Evolutionary conservation across 2,888 invertebrate species (phyloP).

Genomic region (Mimas tiliae): DNA sequence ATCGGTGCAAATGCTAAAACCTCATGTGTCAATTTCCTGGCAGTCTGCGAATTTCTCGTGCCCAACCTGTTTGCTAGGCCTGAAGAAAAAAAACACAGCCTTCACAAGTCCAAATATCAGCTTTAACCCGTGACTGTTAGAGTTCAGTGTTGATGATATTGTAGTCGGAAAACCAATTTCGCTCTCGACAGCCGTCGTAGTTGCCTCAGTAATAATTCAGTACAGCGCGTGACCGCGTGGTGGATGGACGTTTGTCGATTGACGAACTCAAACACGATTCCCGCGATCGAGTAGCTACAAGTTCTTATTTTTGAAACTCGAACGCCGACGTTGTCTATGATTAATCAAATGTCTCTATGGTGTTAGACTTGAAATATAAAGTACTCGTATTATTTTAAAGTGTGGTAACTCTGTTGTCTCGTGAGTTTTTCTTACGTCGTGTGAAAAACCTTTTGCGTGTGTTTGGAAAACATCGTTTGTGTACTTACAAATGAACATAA

Average conservation of each 20-base stretch:
- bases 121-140: conserved; percentile 49
- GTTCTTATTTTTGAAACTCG: conserved; percentile 43
- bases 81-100: conserved; percentile 53
- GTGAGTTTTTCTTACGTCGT: conserved; percentile 50
- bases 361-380: conserved; percentile 26
- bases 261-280: conserved; percentile 34
- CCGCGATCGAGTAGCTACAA: conserved; percentile 57
- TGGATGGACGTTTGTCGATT: conserved; percentile 54
- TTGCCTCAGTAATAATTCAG: conserved; percentile 72
- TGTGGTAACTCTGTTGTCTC: conserved; percentile 47
- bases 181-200: conserved; percentile 70
- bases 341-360: conserved; percentile 40
- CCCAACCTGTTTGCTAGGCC: conserved; percentile 64
- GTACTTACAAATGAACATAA: background rate
- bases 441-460: conserved; percentile 51
- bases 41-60: conserved; percentile 70
- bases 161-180: conserved; percentile 73
- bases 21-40: conserved; percentile 62
- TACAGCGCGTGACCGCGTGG: conserved; percentile 73
- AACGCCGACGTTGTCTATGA: conserved; percentile 20
- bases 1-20: conserved; percentile 62
- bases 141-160: conserved; percentile 53
- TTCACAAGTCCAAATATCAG: conserved; percentile 49
- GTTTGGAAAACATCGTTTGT: conserved; percentile 55
- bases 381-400: conserved; percentile 50